Evolutionary conservation across 2,113 vertebrate species (phyloP).

Genomic region (Eidolon helvum): DNA sequence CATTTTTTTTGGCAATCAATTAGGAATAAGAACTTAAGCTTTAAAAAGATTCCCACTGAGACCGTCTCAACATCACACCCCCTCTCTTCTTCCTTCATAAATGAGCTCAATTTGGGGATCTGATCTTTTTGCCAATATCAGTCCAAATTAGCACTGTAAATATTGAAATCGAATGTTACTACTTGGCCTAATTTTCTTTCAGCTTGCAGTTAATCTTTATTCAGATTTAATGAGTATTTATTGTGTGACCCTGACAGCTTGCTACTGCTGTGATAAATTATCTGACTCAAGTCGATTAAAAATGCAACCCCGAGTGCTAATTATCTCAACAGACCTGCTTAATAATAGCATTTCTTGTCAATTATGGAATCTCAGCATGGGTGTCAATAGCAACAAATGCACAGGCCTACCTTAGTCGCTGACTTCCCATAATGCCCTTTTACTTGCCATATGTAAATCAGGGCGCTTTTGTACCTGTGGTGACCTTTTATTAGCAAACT

Average conservation of each 20-base stretch:
- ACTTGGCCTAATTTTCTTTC: constrained; percentile 83
- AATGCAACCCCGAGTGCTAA: constrained; percentile 88
- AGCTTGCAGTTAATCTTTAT: constrained; percentile 89
- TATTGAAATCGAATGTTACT: constrained; percentile 84
- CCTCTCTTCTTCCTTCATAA: constrained; percentile 67
- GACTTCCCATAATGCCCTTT: constrained; percentile 83
- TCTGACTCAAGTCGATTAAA: constrained; percentile 89
- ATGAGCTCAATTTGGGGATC: constrained; percentile 75
- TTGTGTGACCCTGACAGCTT: constrained; percentile 88
- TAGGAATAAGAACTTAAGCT: constrained; percentile 70
- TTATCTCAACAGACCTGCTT: constrained; percentile 87
- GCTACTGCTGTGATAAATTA: constrained; percentile 90
- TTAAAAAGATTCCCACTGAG: constrained; percentile 62
- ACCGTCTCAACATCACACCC: constrained; percentile 42
- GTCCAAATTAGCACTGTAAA: constrained; percentile 83
- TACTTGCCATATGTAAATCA: constrained; percentile 88
- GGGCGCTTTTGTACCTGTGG: constrained; percentile 77
- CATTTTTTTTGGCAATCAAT: constrained; percentile 76
- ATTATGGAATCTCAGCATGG: constrained; percentile 86
- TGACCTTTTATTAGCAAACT: constrained; percentile 90
- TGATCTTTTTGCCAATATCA: constrained; percentile 84
- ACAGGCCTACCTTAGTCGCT: constrained; percentile 66
- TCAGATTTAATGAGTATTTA: constrained; percentile 91
- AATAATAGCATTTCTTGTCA: constrained; percentile 88
- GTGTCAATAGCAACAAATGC: constrained; percentile 83